Base-by-base conservation (phyloP, 2,113 vertebrate genomes). In the Turdus rufiventris region DNA sequence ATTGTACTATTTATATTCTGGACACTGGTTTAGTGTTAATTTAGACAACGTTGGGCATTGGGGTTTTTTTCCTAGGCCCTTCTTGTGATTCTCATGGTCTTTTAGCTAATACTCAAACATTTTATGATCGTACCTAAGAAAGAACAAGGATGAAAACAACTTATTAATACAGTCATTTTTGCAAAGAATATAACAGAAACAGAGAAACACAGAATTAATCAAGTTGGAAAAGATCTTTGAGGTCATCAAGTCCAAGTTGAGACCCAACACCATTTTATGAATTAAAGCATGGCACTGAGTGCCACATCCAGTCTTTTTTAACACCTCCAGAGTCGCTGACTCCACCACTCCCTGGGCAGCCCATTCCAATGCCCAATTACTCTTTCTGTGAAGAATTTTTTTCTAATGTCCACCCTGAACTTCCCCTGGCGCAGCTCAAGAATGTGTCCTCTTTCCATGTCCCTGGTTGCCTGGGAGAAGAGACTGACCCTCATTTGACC, bases 251-350 rank as follows among this genome's bases (percentile, higher is more conserved):
- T 53, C 36, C 38, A 68, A 60, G 3, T 18, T 45, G 15, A 19
- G 18, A 10, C 23, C 33, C 58, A 51, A 38, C 18, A 38, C 5
- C 21, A 8, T 26, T 33, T 76, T 15, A 33, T 10, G 23, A 28
- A 16, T 3, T 53, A 45, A 23, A 45, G 14, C 38, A 23, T 2
- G 21, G 21, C 54, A 23, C 18, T 60, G 33, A 60, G 45, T 67
- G 18, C 17, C 14, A 38, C 21, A 38, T 15, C 16, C 42, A 48
- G 10, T 20, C 12, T 34, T 29, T 62, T 66, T 50, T 17, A 58
- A 7, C 3, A 21, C 10, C 5, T 31, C 15, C 10, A 24, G 42
- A 25, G 4, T 29, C 0, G 0, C 25, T 31, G 43, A 34, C 17
- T 10, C 24, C 70, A 42, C 24, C 42, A 31, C 25, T 34, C 25